Evolutionary conservation across 1,140 invertebrate genomes (phyloP), one percentile per base, ranked within the genome.

Genomic region (Philaenus spumarius): DNA sequence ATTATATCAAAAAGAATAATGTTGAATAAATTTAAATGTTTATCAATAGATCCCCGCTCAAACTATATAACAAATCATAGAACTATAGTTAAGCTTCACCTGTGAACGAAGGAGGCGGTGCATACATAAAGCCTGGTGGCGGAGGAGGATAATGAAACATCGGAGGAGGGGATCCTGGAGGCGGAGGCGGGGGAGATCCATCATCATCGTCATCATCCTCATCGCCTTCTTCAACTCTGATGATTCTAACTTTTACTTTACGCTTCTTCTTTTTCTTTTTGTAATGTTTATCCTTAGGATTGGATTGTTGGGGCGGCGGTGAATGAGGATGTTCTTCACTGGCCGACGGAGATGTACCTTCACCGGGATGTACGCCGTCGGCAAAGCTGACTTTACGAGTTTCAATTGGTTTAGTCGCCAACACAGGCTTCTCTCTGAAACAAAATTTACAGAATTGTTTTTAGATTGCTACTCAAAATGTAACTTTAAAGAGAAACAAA

Each of bases 351-450:
- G 70, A 73, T 6, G 72, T 72, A 0, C 75, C 75, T 59, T 73
- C 70, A 6, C 75, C 75, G 2, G 75, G 75, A 55, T 67, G 52
- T 20, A 76, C 61, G 6, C 72, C 74, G 66, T 76, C 74, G 7
- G 73, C 72, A 67, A 76, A 76, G 22, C 68, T 72, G 1, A 76
- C 75, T 19, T 58, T 52, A 60, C 73, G 73, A 23, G 58, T 58
- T 34, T 60, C 63, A 40, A 42, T 37, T 22, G 17, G 46, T 22
- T 59, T 30, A 1, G 35, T 42, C 43, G 52, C 50, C 9, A 37
- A 12, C 22, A 60, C 17, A 26, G 59, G 39, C 14, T 56, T 61
- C 50, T 65, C 59, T 35, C 61, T 56, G 40, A 12, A 53, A 53
- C 26, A 26, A 34, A 19, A 48, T 50, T 14, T 26, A 6, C 15